phyloP scores from a whole-genome alignment of 2,797 vertebrate genomes.

The Pampus argenteus region DNA sequence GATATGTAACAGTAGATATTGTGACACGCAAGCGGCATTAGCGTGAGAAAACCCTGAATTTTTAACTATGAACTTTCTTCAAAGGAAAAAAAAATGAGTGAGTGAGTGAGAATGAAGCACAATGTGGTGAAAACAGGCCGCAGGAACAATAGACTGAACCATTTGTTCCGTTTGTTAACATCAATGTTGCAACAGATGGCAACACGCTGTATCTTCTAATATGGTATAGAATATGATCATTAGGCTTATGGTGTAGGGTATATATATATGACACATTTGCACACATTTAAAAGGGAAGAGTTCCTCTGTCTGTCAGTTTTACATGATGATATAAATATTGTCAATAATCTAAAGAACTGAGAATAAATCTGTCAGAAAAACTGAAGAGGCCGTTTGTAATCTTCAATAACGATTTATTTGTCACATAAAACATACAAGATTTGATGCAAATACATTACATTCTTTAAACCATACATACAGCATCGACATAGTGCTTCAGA shows the following conservation, averaged over 20 bases:
- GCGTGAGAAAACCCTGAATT: background rate
- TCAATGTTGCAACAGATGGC: slow-evolving; percentile 26
- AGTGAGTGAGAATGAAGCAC: background rate
- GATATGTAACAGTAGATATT: background rate
- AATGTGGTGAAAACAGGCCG: background rate
- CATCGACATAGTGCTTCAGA: slow-evolving; percentile 61
- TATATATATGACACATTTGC: too few species aligned
- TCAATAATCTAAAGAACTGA: background rate
- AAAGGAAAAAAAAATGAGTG: background rate
- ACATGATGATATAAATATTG: background rate
- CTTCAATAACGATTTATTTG: slow-evolving; percentile 15
- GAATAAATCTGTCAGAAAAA: background rate
- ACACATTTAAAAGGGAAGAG: too few species aligned
- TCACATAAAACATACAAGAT: background rate
- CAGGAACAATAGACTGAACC: background rate
- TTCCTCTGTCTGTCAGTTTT: too few species aligned
- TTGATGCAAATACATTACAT: slow-evolving; percentile 35
- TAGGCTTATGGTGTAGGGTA: too few species aligned
- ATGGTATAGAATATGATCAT: background rate
- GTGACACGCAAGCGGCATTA: background rate
- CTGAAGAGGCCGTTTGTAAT: fast-evolving
- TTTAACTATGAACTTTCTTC: background rate
- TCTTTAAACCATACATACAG: slow-evolving; percentile 12
- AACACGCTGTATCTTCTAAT: background rate
- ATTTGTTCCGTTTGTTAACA: slow-evolving; percentile 20